Base-by-base conservation (phyloP, 2,797 vertebrate species). In the Eutrigla gurnardus region DNA sequence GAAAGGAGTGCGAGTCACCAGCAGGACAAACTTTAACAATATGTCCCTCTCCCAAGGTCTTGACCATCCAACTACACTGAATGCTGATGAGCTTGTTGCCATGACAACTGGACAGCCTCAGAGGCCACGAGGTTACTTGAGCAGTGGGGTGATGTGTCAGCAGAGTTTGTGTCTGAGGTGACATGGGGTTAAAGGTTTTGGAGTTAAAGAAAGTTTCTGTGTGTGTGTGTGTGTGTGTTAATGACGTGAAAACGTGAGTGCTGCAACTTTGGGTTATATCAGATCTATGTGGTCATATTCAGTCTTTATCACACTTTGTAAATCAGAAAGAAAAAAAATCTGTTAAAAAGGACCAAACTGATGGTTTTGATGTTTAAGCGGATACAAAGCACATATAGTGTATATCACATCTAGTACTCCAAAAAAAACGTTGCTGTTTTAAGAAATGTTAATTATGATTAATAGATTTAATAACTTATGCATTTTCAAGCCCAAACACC, bases 61-160 rank as follows among this genome's bases (percentile, higher is more conserved):
- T 78, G 77, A 70, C 77, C 78, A 77, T 64, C 61, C 62, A 70
- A 67, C 65, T 45, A 85, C 57, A 66, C 36, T 83, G 83, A 90
- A 91, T 91, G 75, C 83, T 77, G 82, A 91, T 90, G 83, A 90
- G 83, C 72, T 45, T 0, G 70, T 91, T 82, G 81, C 81, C 82
- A 88, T 73, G 86, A 88, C 85, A 89, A 93, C 87, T 11, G 63
- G 53, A 42, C 32, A 63, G 88, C 68, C 84, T 83, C 74, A 75
- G 69, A 90, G 86, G 78, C 78, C 78, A 71, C 1, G 37, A 75
- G 75, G 85, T 82, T 74, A 83, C 50, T 57, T 0, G 17, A 77
- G 65, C 54, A 81, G 74, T 64, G 73, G 76, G 74, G 66, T 73
- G 74, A 71, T 65, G 71, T 39, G 75, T 75, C 43, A 36, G 54